These are phyloP conservation scores for Drosophila rufa DNA, from an alignment of 1,140 invertebrate species.

Conservation along the genomic window DNA sequence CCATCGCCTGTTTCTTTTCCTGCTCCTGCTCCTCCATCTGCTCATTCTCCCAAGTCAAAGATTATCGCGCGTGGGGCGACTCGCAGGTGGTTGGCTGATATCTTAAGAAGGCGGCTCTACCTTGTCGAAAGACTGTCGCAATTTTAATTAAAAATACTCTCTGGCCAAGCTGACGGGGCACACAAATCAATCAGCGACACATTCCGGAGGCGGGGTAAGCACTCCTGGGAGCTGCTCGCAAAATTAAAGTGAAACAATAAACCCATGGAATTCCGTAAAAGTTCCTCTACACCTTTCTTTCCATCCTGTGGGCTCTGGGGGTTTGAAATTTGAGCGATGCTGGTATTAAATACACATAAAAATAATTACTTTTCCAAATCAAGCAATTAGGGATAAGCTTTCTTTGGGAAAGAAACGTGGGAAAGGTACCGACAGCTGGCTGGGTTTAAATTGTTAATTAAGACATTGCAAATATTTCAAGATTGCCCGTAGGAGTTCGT, in stretches of 20 bases:
- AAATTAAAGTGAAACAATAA: slow-evolving; percentile 32
- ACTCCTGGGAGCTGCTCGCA: not conserved
- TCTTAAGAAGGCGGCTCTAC: slow-evolving; percentile 1
- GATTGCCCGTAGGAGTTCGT: not conserved
- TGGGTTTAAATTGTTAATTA: slow-evolving; percentile 6
- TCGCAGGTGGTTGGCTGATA: slow-evolving; percentile 2
- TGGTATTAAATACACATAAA: slow-evolving; percentile 5
- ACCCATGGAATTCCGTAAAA: slow-evolving; percentile 17
- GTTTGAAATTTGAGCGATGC: slow-evolving; percentile 11
- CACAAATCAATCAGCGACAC: slow-evolving; percentile 47
- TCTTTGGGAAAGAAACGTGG: no score
- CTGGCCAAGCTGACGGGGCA: slow-evolving; percentile 19
- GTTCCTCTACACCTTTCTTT: not conserved
- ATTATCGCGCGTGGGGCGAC: slow-evolving; percentile 15
- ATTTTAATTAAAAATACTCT: slow-evolving; percentile 58
- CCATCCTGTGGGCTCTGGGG: not conserved
- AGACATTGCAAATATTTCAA: not conserved
- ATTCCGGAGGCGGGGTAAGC: slow-evolving; percentile 1
- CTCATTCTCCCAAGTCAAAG: slow-evolving; percentile 16
- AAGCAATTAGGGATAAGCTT: not conserved
- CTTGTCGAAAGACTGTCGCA: slow-evolving; percentile 24
- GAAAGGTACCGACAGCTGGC: not conserved
- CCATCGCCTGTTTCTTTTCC: not conserved
- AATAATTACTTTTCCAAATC: slow-evolving; percentile 10
- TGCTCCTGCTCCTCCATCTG: not conserved